phyloP scores from a whole-genome alignment of 2,797 vertebrate genomes.

The Sebastes flavidus region DNA sequence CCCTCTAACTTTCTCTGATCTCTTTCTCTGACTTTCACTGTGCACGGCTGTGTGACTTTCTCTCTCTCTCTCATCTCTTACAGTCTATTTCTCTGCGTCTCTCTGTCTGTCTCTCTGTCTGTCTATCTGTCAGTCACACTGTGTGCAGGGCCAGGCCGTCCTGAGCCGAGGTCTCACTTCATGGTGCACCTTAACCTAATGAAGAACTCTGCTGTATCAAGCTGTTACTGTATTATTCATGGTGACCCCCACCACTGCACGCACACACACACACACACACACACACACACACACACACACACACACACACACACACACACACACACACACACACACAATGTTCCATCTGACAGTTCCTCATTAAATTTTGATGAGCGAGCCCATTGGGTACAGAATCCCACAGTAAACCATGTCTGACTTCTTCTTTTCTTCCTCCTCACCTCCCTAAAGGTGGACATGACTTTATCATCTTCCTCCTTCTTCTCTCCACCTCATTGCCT shows the following conservation, averaged over 20 bases:
- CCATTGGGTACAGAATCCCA: background rate
- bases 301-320: background rate
- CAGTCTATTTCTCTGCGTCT: background rate
- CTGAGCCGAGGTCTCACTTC: background rate
- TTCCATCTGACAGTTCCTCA: constrained; percentile 15
- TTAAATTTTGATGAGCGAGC: constrained; percentile 45
- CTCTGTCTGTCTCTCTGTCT: background rate
- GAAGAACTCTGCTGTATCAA: constrained; percentile 15
- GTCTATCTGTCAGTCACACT: background rate
- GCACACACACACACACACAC: background rate
- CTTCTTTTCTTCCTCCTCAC: background rate
- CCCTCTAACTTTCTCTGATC: background rate
- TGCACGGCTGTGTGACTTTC: background rate
- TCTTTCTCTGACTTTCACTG: constrained; percentile 1
- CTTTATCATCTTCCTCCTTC: background rate
- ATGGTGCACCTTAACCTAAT: constrained; percentile 19
- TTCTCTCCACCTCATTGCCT: background rate
- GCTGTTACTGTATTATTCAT: constrained; percentile 48
- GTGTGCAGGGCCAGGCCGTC: background rate
- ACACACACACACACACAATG: background rate
- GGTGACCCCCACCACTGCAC: background rate
- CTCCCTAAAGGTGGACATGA: background rate
- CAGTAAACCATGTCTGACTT: background rate
- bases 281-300: background rate
- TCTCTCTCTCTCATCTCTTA: background rate